Base-by-base conservation (phyloP, 2,888 invertebrate genomes). In the Luperina testacea region DNA sequence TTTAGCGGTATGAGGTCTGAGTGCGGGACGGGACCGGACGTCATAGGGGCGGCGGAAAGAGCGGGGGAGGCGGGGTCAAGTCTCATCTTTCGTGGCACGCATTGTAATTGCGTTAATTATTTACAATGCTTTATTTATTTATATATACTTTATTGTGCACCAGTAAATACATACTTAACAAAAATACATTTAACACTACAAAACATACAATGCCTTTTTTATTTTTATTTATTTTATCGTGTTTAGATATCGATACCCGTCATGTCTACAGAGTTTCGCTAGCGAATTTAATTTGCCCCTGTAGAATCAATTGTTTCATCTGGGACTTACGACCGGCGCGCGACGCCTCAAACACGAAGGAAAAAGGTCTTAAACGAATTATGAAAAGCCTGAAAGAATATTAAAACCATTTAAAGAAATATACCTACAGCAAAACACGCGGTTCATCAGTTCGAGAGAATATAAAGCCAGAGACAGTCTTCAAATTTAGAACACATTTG, bases 401-500 rank as follows among this genome's bases (percentile, higher is more conserved):
- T 48, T 48, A 7, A 57, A 48, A 27, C 11, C 11, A 51, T 65
- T 45, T 13, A 32, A 51, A 67, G 7, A 69, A 17, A 77, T n/a
- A 42, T 3, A 38, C 38, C 38, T 38, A 7, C 17, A 11, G 15
- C 5, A n/a, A n/a, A 0, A 72, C 72, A 15, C 4, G 61, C 24
- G 6, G 27, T 67, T 61, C 38, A 27, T 48, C 38, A 42, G n/a
- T n/a, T 67, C 4, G 27, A 17, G 38, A 74, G 53, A 38, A 51
- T 7, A 27, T 51, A n/a, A 68, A 61, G 24, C 17, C 15, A 15
- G 45, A 42, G 48, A 68, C 72, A 48, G 20, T 71, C n/a, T 71
- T 63, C 24, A 27, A 70, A 75, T 7, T 65, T 61, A 68, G 24
- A 76, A 57, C 45, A 67, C 61, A 32, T 68, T 59, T 48, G 38